Base-by-base conservation (phyloP, 1,140 invertebrate species). In the Probaryconus sp. region DNA sequence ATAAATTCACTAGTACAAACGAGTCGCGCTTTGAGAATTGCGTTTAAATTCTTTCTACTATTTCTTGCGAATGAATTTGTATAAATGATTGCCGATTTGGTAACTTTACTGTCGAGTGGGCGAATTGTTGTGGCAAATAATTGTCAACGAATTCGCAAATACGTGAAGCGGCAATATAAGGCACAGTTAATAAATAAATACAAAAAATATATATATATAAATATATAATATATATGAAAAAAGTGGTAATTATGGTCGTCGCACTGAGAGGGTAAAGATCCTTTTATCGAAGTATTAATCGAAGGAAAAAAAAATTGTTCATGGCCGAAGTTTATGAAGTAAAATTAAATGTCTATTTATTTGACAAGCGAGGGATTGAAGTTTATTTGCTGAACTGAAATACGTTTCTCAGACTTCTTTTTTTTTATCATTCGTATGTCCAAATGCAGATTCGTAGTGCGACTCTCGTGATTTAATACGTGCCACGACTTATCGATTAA, bases 381-480 rank as follows among this genome's bases (percentile, higher is more conserved):
- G 37, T 18, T 13, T 18, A 13, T 38, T 38, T 38, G 16, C 40
- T 13, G 21, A 26, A 10, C 16, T 31, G 30, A 31, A 10, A 10
- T 31, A 10, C 5, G 2, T 9, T 3, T 31, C 18, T 33, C 18
- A 37, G 6, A 18, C 6, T 28, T 40, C 26, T 31, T 50, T 11
- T 7, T 16, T n/a, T 61, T 20, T 5, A 1, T n/a, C 37, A 2
- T 48, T 20, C 16, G 40, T 35, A 63, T 50, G 40, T 31, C 24
- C 11, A 65, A 55, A 16, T 61, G 42, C 56, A 55, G 37, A 45
- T 58, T 68, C 37, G 55, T 48, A 68, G 48, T 55, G 61, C 67
- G 55, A 56, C 40, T 50, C 53, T 71, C 61, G 73, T 76, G 73
- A 71, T 76, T 76, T 76, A 63, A 56, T 50, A 69, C 65, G 73